Evolutionary conservation across 35 echinoderm and acorn worm genomes (phyloP).

Genomic region (Eucidaris tribuloides): DNA sequence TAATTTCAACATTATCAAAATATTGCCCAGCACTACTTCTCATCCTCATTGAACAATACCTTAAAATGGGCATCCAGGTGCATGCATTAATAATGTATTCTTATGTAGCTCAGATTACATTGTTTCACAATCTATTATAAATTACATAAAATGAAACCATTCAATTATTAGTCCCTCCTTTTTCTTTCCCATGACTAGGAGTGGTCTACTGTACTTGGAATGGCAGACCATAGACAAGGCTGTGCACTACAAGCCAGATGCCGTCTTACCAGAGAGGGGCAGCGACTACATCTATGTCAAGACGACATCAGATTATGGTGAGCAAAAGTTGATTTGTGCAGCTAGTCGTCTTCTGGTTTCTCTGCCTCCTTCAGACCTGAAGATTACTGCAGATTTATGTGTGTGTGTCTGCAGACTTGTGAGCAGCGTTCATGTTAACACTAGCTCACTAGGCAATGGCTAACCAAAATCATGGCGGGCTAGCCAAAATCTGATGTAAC

Average conservation of each 20-base stretch:
- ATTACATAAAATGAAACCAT: neutral
- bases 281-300: constrained; percentile 57
- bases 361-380: neutral
- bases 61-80: neutral
- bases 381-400: neutral
- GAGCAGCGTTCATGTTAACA: neutral
- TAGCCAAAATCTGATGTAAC: no score
- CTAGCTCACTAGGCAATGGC: no score
- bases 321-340: neutral
- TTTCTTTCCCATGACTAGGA: neutral
- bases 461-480: no score
- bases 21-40: neutral
- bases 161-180: neutral
- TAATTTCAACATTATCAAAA: neutral
- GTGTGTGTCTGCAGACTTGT: neutral
- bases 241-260: constrained; percentile 45
- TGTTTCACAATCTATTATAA: neutral
- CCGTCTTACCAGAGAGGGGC: neutral
- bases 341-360: neutral
- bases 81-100: neutral
- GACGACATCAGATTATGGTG: constrained; percentile 7
- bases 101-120: neutral
- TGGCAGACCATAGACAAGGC: constrained; percentile 31
- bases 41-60: neutral
- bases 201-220: constrained; percentile 44